phyloP scores from a whole-genome alignment of 2,113 vertebrate genomes.

The Tapirus terrestris region DNA sequence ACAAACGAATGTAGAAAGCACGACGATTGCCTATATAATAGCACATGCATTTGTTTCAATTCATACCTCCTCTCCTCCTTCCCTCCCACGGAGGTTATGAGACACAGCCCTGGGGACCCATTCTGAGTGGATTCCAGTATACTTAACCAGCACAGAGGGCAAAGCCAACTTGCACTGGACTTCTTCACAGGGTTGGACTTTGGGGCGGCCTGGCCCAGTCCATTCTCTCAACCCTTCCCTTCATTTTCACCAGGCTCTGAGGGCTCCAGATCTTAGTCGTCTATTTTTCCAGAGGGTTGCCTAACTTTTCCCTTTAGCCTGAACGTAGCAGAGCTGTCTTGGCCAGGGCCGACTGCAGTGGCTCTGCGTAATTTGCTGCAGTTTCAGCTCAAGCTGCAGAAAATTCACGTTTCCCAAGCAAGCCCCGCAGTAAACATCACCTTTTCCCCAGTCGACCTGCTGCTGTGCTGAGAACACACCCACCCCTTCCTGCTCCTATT shows the following conservation, averaged over 20 bases:
- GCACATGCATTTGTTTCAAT: too few relatives aligned
- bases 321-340: background rate
- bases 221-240: background rate
- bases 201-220: background rate
- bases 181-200: background rate
- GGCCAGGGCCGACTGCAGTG: background rate
- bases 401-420: background rate
- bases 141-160: background rate
- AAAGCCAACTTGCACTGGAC: accelerated
- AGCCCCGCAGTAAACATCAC: constrained; percentile 66
- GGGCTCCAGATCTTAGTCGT: background rate
- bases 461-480: background rate
- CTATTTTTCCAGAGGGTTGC: background rate
- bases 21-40: accelerated
- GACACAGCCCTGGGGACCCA: too few relatives aligned
- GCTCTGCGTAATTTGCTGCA: background rate
- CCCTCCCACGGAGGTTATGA: background rate
- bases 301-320: constrained; percentile 38
- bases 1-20: background rate
- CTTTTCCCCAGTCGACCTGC: constrained; percentile 73
- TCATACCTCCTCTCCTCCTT: accelerated
- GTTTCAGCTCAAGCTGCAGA: background rate
- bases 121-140: background rate
- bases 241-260: background rate
- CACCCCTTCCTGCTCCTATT: constrained; percentile 66